Base-by-base conservation (phyloP, 2,113 vertebrate species). In the Eulemur macaco region DNA sequence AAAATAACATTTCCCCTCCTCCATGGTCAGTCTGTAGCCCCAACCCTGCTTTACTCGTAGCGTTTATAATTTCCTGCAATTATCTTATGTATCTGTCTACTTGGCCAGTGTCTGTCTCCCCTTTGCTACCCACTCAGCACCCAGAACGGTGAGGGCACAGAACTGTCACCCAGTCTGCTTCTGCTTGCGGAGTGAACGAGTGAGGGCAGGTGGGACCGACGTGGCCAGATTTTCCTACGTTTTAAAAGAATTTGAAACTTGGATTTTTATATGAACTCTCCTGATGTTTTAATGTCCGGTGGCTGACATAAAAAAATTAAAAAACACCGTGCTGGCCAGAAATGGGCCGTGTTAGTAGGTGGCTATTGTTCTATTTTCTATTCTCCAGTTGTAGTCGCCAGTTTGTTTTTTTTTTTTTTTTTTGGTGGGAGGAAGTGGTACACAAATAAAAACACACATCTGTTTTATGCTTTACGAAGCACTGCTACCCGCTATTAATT, bases 231-330 rank as follows among this genome's bases (percentile, higher is more conserved):
- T 64, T 76, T 82, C 60, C 8, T 76, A 4, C 27, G 20, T 66
- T 92, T 63, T 56, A 77, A 92, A 82, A 77, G 23, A 69, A 90
- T 82, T 89, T 82, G 21, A 69, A 90, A 82, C 37, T 50, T 71
- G 17, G 10, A 58, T 78, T 83, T 96, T 81, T 74, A 60, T 47
- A 21, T 78, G 60, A 83, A 58, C 52, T 86, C 20, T 64, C 18
- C 23, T 68, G 47, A 17, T 10, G 64, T 64, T 71, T 52, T 66
- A 17, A 52, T 88, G 56, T 45, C 56, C 60, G 64, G 71, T 69
- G 77, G 69, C 18, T 89, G 84, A 37, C 25, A 25, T 45, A 37
- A 86, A 58, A 66, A 89, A 83, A 64, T 23, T 17, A 45, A 83
- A 73, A 91, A 58, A 15, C 21, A n/a, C 9, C 5, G 3, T 64